Conservation (phyloP, 2,797 vertebrate genomes). For the Syndactyla subalaris region DNA sequence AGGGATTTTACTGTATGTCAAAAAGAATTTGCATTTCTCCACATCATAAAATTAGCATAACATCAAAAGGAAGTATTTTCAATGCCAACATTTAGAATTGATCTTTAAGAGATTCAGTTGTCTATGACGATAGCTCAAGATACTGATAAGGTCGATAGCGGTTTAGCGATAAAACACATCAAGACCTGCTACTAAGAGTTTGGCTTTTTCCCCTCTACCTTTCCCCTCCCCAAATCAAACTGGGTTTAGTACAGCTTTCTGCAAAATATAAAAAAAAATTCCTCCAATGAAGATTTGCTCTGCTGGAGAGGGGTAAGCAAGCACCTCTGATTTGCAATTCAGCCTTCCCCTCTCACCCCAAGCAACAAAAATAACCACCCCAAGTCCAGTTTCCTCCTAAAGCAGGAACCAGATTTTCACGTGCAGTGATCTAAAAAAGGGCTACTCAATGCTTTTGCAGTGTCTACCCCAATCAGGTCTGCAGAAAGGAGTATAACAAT, state of each 20-base stretch:
- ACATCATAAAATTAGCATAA: neutral
- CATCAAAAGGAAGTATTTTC: neutral
- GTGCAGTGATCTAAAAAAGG: accelerated
- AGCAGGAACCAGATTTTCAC: neutral
- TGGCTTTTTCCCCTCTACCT: neutral
- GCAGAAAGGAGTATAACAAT: neutral
- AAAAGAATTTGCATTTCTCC: neutral
- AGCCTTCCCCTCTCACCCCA: neutral
- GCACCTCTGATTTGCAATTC: neutral
- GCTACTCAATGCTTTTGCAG: neutral
- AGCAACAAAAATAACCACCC: neutral
- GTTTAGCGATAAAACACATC: neutral
- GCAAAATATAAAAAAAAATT: neutral
- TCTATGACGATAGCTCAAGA: neutral
- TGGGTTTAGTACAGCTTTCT: neutral
- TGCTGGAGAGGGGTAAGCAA: neutral
- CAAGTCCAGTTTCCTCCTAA: neutral
- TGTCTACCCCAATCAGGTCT: neutral
- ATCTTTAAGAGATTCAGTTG: neutral
- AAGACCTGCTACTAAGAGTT: neutral
- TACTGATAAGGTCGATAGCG: neutral
- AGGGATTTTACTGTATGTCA: neutral
- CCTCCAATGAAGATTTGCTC: neutral
- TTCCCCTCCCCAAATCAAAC: neutral
- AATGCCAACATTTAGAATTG: neutral